These are phyloP conservation scores for Falco berigora DNA, from an alignment of 2,797 vertebrate species.

Conservation along the genomic window DNA sequence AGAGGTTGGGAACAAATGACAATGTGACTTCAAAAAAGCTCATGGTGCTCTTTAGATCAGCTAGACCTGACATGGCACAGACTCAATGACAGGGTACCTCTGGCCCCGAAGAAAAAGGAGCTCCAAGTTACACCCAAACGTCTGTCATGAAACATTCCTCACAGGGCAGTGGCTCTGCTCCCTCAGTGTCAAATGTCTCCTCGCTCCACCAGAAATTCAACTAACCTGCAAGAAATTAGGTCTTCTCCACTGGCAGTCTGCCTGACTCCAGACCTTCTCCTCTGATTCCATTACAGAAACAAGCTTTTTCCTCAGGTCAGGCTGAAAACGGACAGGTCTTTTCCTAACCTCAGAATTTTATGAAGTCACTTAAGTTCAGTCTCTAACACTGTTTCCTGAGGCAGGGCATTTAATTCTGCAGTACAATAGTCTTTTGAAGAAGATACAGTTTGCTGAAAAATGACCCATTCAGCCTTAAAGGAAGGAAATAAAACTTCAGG, in stretches of 20 bases:
- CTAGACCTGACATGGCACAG: background rate
- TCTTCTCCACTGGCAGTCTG: background rate
- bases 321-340: background rate
- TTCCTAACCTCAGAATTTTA: constrained; percentile 6
- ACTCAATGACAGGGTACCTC: background rate
- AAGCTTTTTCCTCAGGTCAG: background rate
- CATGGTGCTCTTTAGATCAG: background rate
- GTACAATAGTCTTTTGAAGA: constrained; percentile 24
- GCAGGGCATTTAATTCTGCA: constrained; percentile 23
- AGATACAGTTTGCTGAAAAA: constrained; percentile 2
- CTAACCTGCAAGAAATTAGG: background rate
- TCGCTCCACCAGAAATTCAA: background rate
- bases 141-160: background rate
- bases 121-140: background rate
- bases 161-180: background rate
- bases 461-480: background rate
- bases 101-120: background rate
- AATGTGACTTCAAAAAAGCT: background rate
- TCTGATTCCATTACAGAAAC: background rate
- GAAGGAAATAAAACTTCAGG: constrained; percentile 36
- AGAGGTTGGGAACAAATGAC: background rate
- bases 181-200: background rate
- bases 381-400: constrained; percentile 17
- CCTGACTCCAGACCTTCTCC: background rate
- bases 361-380: background rate